A percentile compares a stretch with the other conserved stretches of the same genome.
Conservation (phyloP, 2,113 vertebrate genomes). For the Ardeotis arabs region DNA sequence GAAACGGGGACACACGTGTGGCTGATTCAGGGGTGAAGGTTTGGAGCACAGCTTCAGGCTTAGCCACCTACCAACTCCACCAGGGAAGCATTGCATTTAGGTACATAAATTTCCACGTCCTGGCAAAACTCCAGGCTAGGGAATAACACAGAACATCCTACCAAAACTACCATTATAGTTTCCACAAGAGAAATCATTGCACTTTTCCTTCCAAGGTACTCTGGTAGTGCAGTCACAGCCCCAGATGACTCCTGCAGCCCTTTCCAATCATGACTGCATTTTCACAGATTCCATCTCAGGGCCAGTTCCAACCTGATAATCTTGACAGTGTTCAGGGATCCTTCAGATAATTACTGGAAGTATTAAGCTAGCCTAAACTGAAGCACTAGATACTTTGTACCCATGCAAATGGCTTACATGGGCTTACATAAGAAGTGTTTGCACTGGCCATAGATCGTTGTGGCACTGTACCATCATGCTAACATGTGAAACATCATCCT, state of each 20-base stretch:
- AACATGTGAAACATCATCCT: not conserved
- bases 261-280: conserved; percentile 11
- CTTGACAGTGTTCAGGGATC: not conserved
- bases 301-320: conserved; percentile 29
- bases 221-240: not conserved
- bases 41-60: not conserved
- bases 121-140: not conserved
- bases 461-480: not conserved
- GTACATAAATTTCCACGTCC: not conserved
- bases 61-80: not conserved
- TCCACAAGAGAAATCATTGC: not conserved
- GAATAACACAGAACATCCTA: not conserved
- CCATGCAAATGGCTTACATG: not conserved
- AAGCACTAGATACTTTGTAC: not conserved
- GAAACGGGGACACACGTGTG: not conserved
- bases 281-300: conserved; percentile 16
- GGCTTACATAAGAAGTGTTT: not conserved
- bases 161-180: not conserved
- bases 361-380: not conserved
- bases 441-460: not conserved
- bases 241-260: not conserved
- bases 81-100: not conserved
- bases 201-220: conserved; percentile 4
- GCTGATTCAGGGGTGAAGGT: not conserved
- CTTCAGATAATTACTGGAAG: not conserved